Evolutionary conservation across 2,797 vertebrate genomes (phyloP), one percentile per base, ranked within the genome.

Genomic region (Diplodus sargus): DNA sequence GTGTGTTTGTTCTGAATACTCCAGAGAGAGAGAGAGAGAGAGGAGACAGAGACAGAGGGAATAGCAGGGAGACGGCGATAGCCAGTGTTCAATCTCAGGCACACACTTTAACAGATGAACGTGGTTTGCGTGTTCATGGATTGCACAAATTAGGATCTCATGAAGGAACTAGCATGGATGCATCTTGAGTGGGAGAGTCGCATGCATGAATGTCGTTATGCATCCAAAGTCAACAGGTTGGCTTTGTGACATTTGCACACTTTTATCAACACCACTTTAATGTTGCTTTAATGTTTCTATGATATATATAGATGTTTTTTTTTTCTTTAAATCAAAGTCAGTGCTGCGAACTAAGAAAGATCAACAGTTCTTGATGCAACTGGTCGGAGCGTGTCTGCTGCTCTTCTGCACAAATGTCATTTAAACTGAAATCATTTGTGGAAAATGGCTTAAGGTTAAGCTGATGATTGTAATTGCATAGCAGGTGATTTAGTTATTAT

Each of bases 1-100:
- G 59, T 73, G 66, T 91, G 90, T 91, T 91, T 91, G 85, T 88
- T 92, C 87, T 88, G 84, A 88, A 81, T 83, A 84, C 78, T 87
- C 78, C 78, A 64, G 64, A 78, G 83, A 91, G 81, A 49, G 34
- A 72, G 23, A 51, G 39, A 91, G 81, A 49, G 34, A 72, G 23
- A 47, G 39, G 47, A 54, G 71, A 49, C 8, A 61, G 62, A 25
- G 17, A 63, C 42, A 2, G 49, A 75, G 16, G 45, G 65, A 80
- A 76, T 34, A 53, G 43, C 63, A 85, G 65, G 42, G n/a, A 80
- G 74, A 47, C 25, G 25, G 76, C 25, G 54, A 70, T 47, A 18
- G 45, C 45, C 39, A 70, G 68, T 64, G 20, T 45, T 47, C 49
- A 74, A 59, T 52, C 70, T 78, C 39, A 73, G 54, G 34, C 51